Percentiles rank a stretch among this genome's conserved stretches.
phyloP scores from a whole-genome alignment of 1,140 invertebrate genomes.

The Saxidomus purpurata region DNA sequence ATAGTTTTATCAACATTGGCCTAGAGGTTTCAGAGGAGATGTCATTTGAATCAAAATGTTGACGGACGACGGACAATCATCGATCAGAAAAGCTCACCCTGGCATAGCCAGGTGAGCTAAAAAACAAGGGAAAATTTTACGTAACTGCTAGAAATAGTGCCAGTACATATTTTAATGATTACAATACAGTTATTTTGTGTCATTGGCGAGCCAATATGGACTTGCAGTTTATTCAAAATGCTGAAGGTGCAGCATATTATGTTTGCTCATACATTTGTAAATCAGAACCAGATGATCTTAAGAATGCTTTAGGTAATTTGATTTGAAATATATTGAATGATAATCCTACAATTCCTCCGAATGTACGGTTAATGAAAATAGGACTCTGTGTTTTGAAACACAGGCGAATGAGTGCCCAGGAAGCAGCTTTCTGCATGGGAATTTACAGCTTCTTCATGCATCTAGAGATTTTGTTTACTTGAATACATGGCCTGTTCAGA shows the following conservation, averaged over 20 bases:
- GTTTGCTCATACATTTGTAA: constrained; percentile 72
- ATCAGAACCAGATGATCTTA: too few species aligned
- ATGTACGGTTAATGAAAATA: constrained; percentile 57
- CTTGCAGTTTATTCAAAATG: constrained; percentile 63
- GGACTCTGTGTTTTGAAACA: constrained; percentile 63
- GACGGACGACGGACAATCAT: too few species aligned
- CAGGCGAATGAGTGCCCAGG: constrained; percentile 66
- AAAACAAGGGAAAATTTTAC: constrained; percentile 70
- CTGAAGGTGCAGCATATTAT: too few species aligned
- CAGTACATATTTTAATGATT: constrained; percentile 62
- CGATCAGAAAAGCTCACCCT: too few species aligned
- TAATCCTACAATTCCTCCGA: constrained; percentile 44
- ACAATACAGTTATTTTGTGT: constrained; percentile 64
- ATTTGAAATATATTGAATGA: constrained; percentile 53
- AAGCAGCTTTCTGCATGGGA: constrained; percentile 62
- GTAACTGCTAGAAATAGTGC: constrained; percentile 22
- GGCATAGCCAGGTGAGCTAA: too few species aligned
- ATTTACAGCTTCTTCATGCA: constrained; percentile 42
- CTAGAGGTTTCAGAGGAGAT: too few species aligned
- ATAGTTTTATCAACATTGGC: too few species aligned
- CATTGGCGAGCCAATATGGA: constrained; percentile 74
- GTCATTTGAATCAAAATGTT: too few species aligned
- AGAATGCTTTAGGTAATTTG: too few species aligned
- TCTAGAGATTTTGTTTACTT: constrained; percentile 65
- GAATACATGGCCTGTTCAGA: constrained; percentile 59